phyloP scores from a whole-genome alignment of 1,140 invertebrate species.

The Pseudomyrmex concolor region DNA sequence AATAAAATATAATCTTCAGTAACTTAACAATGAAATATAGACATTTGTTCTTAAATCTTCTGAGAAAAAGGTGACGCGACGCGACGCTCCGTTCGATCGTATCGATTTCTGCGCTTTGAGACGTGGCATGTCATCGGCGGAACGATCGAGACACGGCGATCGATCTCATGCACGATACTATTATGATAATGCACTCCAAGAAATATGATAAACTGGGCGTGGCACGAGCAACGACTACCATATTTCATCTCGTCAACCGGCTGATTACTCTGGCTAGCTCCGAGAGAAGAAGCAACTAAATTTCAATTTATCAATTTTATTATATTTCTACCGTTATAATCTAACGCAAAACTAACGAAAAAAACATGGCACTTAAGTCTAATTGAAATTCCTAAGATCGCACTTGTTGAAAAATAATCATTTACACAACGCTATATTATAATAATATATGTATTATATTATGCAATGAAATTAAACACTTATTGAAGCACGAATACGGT shows the following conservation, averaged over 20 bases:
- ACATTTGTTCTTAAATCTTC: slow-evolving; percentile 21
- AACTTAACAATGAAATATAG: slow-evolving; percentile 24
- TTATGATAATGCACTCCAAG: slow-evolving; percentile 80
- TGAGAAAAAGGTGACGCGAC: neutral
- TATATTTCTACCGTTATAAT: slow-evolving; percentile 1
- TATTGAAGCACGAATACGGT: too few species aligned
- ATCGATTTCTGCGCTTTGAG: slow-evolving; percentile 65
- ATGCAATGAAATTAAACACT: too few species aligned
- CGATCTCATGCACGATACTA: slow-evolving; percentile 71
- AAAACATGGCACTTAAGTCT: neutral
- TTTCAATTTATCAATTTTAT: slow-evolving; percentile 17
- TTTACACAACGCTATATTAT: neutral
- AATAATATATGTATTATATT: neutral
- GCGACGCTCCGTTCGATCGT: neutral
- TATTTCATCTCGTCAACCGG: slow-evolving; percentile 74
- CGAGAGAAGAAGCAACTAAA: slow-evolving; percentile 8
- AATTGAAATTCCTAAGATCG: neutral
- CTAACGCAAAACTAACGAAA: neutral
- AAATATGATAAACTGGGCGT: slow-evolving; percentile 80
- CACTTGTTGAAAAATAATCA: neutral
- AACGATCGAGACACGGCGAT: slow-evolving; percentile 59
- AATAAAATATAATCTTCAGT: slow-evolving; percentile 3
- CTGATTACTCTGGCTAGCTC: slow-evolving; percentile 48
- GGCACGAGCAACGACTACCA: slow-evolving; percentile 75
- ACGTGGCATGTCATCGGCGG: slow-evolving; percentile 59